A percentile compares a stretch with the other conserved stretches of the same genome.
Conservation (phyloP, 2,888 invertebrate species). For the Liposcelis brunnea region DNA sequence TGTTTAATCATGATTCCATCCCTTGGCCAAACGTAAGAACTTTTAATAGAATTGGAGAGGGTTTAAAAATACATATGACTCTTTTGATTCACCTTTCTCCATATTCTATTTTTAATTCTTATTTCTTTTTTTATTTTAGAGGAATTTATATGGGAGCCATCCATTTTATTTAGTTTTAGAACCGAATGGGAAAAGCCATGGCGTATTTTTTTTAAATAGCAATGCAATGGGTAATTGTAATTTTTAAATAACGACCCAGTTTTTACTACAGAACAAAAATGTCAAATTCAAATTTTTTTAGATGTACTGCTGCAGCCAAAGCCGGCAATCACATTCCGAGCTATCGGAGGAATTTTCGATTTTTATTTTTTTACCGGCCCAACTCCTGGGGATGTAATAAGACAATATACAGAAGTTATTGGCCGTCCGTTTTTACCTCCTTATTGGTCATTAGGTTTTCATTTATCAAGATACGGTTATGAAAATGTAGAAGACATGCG, state of each 20-base stretch:
- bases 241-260: no score
- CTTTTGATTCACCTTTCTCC: no score
- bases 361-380: conserved; percentile 65
- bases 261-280: no score
- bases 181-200: conserved; percentile 46
- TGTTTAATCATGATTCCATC: conserved; percentile 50
- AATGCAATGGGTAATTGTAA: conserved; percentile 58
- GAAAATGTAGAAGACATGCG: neutral
- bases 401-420: conserved; percentile 49
- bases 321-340: conserved; percentile 65
- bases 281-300: no score
- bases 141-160: conserved; percentile 38
- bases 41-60: neutral
- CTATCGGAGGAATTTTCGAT: conserved; percentile 66
- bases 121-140: conserved; percentile 14
- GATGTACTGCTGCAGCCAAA: conserved; percentile 64
- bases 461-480: conserved; percentile 47
- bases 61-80: neutral
- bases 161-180: conserved; percentile 66
- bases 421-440: conserved; percentile 70
- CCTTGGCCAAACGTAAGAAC: conserved; percentile 44
- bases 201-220: conserved; percentile 62
- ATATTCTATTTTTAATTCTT: no score
- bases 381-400: conserved; percentile 44
- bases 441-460: conserved; percentile 78